These are phyloP conservation scores for Peromyscus polionotus DNA, from an alignment of 2,113 vertebrate species.

Conservation along the genomic window DNA sequence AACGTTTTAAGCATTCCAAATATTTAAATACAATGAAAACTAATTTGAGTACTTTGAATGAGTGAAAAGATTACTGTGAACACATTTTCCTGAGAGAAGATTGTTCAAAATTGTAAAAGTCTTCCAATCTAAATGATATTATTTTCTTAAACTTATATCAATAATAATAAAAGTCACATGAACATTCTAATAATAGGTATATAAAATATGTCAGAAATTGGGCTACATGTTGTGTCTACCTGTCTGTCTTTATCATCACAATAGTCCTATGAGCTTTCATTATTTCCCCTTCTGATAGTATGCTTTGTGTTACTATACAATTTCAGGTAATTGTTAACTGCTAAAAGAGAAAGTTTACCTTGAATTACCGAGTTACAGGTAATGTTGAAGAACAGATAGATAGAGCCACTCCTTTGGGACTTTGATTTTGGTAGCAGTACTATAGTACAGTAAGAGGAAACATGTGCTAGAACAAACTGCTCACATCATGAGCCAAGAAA, in stretches of 20 bases:
- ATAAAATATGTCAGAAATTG: not conserved
- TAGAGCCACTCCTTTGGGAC: not conserved
- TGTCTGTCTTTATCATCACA: not conserved
- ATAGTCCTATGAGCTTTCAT: not conserved
- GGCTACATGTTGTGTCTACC: not conserved
- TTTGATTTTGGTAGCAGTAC: not conserved
- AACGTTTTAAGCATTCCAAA: not conserved
- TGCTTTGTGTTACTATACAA: not conserved
- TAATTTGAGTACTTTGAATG: not conserved
- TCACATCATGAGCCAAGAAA: not conserved
- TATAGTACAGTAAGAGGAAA: not conserved
- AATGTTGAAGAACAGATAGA: not conserved
- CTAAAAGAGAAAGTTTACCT: not conserved
- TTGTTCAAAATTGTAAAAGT: not conserved
- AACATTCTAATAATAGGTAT: not conserved
- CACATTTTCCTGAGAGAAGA: not conserved
- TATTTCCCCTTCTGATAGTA: not conserved
- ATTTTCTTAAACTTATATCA: not conserved
- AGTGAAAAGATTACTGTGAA: not conserved
- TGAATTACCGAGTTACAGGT: not conserved
- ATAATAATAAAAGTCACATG: not conserved
- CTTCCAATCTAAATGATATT: not conserved
- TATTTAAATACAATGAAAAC: constrained; percentile 23
- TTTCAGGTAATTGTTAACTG: not conserved
- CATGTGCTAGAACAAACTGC: not conserved